Conservation (phyloP, 1,140 invertebrate genomes). For the Achatina immaculata region DNA sequence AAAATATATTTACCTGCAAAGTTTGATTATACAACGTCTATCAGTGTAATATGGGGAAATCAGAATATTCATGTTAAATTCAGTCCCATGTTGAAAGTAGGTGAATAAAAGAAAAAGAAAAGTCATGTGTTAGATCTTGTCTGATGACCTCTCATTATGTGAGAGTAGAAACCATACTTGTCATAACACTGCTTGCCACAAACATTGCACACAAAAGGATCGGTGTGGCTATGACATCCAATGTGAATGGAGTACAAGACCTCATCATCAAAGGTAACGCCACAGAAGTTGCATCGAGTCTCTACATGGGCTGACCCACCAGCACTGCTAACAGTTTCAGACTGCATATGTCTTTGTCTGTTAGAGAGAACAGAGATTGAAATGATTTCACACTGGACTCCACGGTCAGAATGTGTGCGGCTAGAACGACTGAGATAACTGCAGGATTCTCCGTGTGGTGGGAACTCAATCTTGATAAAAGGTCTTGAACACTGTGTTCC, state of each 20-base stretch:
- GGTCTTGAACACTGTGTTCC: conserved; percentile 60
- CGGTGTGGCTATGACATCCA: conserved; percentile 68
- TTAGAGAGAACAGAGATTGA: conserved; percentile 31
- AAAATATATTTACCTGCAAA: too few species aligned
- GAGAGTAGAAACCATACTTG: conserved; percentile 69
- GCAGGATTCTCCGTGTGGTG: conserved; percentile 36
- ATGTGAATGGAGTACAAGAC: conserved; percentile 69
- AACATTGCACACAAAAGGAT: conserved; percentile 69
- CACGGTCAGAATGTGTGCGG: conserved; percentile 47
- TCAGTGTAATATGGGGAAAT: too few species aligned
- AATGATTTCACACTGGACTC: conserved; percentile 62
- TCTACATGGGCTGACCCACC: conserved; percentile 41
- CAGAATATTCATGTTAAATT: too few species aligned
- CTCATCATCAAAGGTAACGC: conserved; percentile 68
- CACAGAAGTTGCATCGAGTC: conserved; percentile 62
- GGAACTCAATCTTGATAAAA: conserved; percentile 54
- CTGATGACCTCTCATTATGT: conserved; percentile 69
- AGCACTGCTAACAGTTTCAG: conserved; percentile 53
- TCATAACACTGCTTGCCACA: conserved; percentile 68
- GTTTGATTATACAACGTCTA: too few species aligned
- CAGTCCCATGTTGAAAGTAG: too few species aligned
- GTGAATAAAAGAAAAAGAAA: too few species aligned
- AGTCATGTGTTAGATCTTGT: conserved; percentile 27
- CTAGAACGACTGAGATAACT: conserved; percentile 13
- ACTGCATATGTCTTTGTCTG: conserved; percentile 38